phyloP scores from a whole-genome alignment of 2,888 invertebrate genomes.

The Tricholauxania praeusta region DNA sequence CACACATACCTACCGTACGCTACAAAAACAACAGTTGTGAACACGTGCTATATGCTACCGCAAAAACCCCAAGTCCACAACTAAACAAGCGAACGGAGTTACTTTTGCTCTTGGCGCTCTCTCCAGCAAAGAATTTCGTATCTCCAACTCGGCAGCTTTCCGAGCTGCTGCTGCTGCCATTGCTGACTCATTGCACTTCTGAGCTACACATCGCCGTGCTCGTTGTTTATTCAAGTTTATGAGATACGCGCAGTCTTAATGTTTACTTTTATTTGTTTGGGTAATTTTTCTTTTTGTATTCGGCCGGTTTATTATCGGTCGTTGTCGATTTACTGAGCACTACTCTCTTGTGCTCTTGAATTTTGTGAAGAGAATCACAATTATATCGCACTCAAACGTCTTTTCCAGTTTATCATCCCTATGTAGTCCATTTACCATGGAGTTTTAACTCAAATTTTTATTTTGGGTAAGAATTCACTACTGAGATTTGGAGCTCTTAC shows the following conservation, averaged over 20 bases:
- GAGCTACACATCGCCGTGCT: background rate
- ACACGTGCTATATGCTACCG: conserved; percentile 28
- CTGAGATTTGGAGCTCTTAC: too few relatives aligned
- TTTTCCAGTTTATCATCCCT: too few relatives aligned
- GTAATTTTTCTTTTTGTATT: background rate
- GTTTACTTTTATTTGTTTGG: background rate
- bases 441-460: too few relatives aligned
- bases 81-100: background rate
- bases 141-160: background rate
- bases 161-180: background rate
- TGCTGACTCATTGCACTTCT: conserved; percentile 22
- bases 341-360: background rate
- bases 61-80: background rate
- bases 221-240: background rate
- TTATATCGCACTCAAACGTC: too few relatives aligned
- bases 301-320: background rate
- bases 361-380: too few relatives aligned
- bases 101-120: conserved; percentile 2
- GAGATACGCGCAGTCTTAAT: too few relatives aligned
- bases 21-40: conserved; percentile 5
- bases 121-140: background rate
- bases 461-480: too few relatives aligned
- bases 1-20: conserved; percentile 4
- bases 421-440: too few relatives aligned
- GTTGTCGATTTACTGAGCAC: background rate